These are phyloP conservation scores for Meandrusa payeni DNA, from an alignment of 2,888 invertebrate genomes.

Conservation along the genomic window DNA sequence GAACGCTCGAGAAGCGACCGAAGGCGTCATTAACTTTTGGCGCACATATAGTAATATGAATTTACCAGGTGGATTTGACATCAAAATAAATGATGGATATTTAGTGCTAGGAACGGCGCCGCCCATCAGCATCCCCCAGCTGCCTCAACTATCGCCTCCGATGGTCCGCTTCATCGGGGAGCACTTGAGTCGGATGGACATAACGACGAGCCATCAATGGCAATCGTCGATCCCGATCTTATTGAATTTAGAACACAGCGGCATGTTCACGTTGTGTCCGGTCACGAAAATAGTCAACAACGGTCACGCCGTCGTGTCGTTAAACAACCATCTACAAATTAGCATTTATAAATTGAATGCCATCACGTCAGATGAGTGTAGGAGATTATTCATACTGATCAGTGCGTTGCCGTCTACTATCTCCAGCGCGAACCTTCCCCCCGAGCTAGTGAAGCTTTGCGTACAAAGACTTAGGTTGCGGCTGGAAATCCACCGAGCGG, in stretches of 20 bases:
- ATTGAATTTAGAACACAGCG: slow-evolving; percentile 32
- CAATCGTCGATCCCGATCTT: slow-evolving; percentile 28
- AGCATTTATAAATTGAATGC: slow-evolving; percentile 34
- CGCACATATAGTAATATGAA: slow-evolving; percentile 25
- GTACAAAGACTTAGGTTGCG: slow-evolving; percentile 29
- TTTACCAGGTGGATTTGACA: slow-evolving; percentile 23
- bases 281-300: slow-evolving; percentile 29
- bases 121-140: slow-evolving; percentile 32
- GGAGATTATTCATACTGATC: slow-evolving; percentile 26
- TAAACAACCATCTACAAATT: slow-evolving; percentile 35
- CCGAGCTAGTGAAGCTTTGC: slow-evolving; percentile 22
- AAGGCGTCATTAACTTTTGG: slow-evolving; percentile 32
- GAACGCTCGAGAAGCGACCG: slow-evolving; percentile 30
- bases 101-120: slow-evolving; percentile 34
- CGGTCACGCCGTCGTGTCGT: slow-evolving; percentile 31
- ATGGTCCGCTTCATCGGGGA: slow-evolving; percentile 34
- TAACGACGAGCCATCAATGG: slow-evolving; percentile 29
- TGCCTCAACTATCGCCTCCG: slow-evolving; percentile 28
- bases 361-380: slow-evolving; percentile 27
- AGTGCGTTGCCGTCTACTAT: slow-evolving; percentile 19
- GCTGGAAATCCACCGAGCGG: slow-evolving; percentile 30
- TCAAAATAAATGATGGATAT: slow-evolving; percentile 28
- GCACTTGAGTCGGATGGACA: slow-evolving; percentile 32
- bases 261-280: slow-evolving; percentile 31
- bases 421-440: slow-evolving; percentile 20